Conservation (phyloP, 2,888 invertebrate species). For the Ormia ochracea region DNA sequence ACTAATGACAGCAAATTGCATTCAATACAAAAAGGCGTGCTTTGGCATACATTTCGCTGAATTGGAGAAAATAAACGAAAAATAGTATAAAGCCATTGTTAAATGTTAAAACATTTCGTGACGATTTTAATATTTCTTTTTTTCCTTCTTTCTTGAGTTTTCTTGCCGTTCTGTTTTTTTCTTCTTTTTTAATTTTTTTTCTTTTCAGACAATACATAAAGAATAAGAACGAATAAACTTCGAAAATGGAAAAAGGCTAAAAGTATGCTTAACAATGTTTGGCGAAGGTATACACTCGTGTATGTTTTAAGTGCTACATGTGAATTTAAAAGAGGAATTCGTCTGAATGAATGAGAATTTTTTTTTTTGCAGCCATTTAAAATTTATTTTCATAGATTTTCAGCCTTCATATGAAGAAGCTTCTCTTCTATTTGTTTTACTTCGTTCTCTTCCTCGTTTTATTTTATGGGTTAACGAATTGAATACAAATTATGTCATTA, state of each 20-base stretch:
- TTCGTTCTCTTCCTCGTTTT: conserved; percentile 9
- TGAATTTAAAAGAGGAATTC: neutral
- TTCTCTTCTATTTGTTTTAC: neutral
- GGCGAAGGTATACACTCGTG: neutral
- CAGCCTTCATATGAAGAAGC: neutral
- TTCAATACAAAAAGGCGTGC: conserved; percentile 43
- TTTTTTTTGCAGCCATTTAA: conserved; percentile 24
- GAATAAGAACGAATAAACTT: neutral
- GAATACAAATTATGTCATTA: conserved; percentile 77
- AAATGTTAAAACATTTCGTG: conserved; percentile 46
- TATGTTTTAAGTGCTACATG: neutral
- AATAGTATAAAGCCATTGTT: conserved; percentile 42
- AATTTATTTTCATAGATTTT: conserved; percentile 19
- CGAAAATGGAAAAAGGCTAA: neutral
- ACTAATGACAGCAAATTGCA: conserved; percentile 54
- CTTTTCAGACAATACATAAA: neutral
- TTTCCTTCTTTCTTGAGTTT: neutral
- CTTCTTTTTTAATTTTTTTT: neutral
- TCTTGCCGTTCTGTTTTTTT: too few species aligned
- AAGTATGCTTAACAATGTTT: conserved; percentile 44
- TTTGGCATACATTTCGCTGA: conserved; percentile 37
- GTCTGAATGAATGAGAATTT: neutral
- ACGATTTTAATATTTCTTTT: conserved; percentile 31
- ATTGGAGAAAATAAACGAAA: conserved; percentile 7
- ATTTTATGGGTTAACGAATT: conserved; percentile 66